These are phyloP conservation scores for Catocala sponsa DNA, from an alignment of 2,888 invertebrate genomes.

Conservation along the genomic window DNA sequence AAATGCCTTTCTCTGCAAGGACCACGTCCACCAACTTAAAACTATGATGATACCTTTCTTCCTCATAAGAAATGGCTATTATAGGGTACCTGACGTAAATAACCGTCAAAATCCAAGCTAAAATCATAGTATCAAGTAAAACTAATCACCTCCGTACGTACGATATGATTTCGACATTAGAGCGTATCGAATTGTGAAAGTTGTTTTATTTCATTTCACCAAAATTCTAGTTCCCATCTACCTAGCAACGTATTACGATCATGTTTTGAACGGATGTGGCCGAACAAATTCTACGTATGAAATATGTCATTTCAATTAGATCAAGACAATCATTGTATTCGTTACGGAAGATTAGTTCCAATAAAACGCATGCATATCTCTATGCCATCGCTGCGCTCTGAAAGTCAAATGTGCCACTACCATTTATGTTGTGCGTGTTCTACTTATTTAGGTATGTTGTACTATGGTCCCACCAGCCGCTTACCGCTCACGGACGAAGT, in stretches of 20 bases:
- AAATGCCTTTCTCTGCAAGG: slow-evolving; percentile 43
- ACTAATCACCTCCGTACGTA: slow-evolving; percentile 15
- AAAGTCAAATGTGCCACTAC: slow-evolving; percentile 78
- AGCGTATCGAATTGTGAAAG: slow-evolving; percentile 21
- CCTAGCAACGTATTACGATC: slow-evolving; percentile 7
- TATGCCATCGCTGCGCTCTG: slow-evolving; percentile 79
- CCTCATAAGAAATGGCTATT: slow-evolving; percentile 15
- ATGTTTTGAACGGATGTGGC: slow-evolving; percentile 12
- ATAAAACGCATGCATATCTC: slow-evolving; percentile 71
- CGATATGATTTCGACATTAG: slow-evolving; percentile 16
- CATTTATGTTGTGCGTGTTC: slow-evolving; percentile 70
- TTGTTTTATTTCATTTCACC: slow-evolving; percentile 19
- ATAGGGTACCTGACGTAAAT: slow-evolving; percentile 15
- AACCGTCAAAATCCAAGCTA: slow-evolving; percentile 8
- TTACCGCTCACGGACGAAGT: slow-evolving; percentile 61
- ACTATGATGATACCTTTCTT: slow-evolving; percentile 20
- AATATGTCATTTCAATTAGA: slow-evolving; percentile 35
- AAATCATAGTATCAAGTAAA: slow-evolving; percentile 10
- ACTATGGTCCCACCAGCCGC: slow-evolving; percentile 54
- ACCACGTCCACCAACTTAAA: slow-evolving; percentile 23
- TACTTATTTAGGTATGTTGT: slow-evolving; percentile 52
- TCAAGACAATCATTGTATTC: slow-evolving; percentile 44
- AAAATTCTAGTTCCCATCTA: slow-evolving; percentile 20
- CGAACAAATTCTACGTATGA: slow-evolving; percentile 13
- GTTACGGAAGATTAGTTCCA: slow-evolving; percentile 67